Percentiles rank a stretch among this genome's conserved stretches.
These are phyloP conservation scores for Phocides pigmalion DNA, from an alignment of 1,140 invertebrate genomes.

Conservation along the genomic window DNA sequence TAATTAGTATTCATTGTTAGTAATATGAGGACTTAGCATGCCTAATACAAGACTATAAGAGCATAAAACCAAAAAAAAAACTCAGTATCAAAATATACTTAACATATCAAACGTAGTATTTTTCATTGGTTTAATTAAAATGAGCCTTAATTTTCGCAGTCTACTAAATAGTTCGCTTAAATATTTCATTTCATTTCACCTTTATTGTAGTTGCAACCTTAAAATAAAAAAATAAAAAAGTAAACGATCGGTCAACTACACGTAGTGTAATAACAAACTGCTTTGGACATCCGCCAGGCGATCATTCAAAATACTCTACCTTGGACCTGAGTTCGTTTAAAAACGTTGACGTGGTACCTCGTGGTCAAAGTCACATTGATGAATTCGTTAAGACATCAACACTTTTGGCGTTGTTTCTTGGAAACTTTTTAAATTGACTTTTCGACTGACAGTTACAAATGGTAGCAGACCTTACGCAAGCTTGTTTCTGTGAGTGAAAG, in stretches of 20 bases:
- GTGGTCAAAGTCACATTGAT: slow-evolving; percentile 15
- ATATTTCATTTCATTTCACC: too few species aligned
- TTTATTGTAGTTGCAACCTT: too few species aligned
- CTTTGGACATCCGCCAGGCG: slow-evolving; percentile 59
- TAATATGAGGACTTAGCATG: too few species aligned
- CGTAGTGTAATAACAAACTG: slow-evolving; percentile 40
- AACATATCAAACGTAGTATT: too few species aligned
- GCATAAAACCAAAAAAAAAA: too few species aligned
- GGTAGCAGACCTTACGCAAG: background rate
- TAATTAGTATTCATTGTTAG: too few species aligned
- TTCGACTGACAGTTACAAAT: slow-evolving; percentile 1
- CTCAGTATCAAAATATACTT: too few species aligned
- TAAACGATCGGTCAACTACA: slow-evolving; percentile 26
- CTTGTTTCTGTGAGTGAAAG: slow-evolving; percentile 9
- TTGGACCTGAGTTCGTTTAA: background rate
- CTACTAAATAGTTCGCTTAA: too few species aligned
- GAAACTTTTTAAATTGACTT: background rate
- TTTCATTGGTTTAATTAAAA: too few species aligned
- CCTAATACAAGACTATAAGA: too few species aligned
- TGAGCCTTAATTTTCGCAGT: too few species aligned
- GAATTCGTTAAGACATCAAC: background rate
- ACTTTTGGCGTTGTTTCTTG: slow-evolving; percentile 1
- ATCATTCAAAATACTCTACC: slow-evolving; percentile 38
- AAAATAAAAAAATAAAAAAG: slow-evolving; percentile 32
- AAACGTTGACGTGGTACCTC: slow-evolving; percentile 24